Evolutionary conservation across 2,113 vertebrate genomes (phyloP).

Genomic region (Periophthalmodon schlosseri): DNA sequence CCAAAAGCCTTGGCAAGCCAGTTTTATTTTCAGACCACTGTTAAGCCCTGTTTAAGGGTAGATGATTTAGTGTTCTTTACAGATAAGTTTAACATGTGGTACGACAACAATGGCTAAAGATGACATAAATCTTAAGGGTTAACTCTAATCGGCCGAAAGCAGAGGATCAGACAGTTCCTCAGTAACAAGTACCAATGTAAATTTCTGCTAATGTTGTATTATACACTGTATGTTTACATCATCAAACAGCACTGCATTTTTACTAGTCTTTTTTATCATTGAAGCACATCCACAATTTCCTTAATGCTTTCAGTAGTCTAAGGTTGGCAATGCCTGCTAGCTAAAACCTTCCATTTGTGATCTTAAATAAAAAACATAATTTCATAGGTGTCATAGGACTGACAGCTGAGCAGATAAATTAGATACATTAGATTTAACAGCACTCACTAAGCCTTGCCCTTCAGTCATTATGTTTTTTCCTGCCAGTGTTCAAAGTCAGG

Average conservation of each 20-base stretch:
- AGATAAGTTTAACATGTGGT: not conserved
- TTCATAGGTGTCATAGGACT: conserved; percentile 23
- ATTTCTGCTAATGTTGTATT: not conserved
- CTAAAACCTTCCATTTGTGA: conserved; percentile 1
- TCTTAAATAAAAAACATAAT: conserved; percentile 12
- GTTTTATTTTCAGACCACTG: conserved; percentile 8
- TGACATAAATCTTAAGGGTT: not conserved
- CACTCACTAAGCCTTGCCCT: conserved; percentile 24
- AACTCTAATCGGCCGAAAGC: not conserved
- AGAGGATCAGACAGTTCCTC: not conserved
- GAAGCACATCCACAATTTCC: conserved; percentile 17
- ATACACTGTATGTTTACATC: not conserved
- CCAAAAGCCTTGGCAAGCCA: not conserved
- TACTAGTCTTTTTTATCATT: not conserved
- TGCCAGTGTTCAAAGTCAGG: conserved; percentile 50
- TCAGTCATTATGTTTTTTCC: conserved; percentile 43
- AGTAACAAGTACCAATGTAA: not conserved
- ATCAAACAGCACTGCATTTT: not conserved
- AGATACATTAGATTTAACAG: conserved; percentile 13
- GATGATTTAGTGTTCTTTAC: conserved; percentile 1
- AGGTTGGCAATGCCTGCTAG: conserved; percentile 22
- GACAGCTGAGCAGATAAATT: conserved; percentile 2
- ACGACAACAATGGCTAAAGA: not conserved
- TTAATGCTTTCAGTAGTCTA: conserved; percentile 22
- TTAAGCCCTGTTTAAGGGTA: not conserved